Conservation (phyloP, 1,140 invertebrate species). For the Lycorma delicatula region DNA sequence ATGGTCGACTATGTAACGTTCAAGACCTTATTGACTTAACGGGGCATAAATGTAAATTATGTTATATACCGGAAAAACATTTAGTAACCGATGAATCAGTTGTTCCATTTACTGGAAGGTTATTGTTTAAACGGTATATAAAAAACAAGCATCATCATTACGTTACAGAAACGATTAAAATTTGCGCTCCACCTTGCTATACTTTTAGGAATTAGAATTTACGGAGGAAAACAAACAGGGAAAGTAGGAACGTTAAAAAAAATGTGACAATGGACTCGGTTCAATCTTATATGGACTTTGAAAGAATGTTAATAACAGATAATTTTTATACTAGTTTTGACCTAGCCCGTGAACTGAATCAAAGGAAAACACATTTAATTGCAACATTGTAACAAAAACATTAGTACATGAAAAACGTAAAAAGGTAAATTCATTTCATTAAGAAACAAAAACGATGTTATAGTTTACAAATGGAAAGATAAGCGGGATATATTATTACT, state of each 20-base stretch:
- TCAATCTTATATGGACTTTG: background rate
- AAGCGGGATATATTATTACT: background rate
- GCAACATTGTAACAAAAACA: background rate
- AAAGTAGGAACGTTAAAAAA: background rate
- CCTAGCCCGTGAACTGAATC: background rate
- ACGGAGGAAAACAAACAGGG: background rate
- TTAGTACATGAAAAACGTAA: background rate
- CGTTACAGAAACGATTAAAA: background rate
- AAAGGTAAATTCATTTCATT: background rate
- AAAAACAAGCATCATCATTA: background rate
- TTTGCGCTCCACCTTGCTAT: background rate
- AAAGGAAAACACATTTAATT: background rate
- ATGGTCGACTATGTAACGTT: no score
- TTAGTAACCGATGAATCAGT: background rate
- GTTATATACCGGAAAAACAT: background rate
- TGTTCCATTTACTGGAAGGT: background rate
- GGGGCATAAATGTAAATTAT: no score
- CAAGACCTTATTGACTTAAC: no score
- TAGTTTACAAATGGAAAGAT: background rate
- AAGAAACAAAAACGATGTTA: background rate
- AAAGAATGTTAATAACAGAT: background rate
- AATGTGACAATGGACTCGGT: background rate
- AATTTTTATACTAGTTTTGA: background rate
- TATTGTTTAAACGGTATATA: background rate
- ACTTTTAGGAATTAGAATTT: background rate